These are phyloP conservation scores for Drosophila elegans DNA, from an alignment of 1,140 invertebrate genomes.

Conservation along the genomic window DNA sequence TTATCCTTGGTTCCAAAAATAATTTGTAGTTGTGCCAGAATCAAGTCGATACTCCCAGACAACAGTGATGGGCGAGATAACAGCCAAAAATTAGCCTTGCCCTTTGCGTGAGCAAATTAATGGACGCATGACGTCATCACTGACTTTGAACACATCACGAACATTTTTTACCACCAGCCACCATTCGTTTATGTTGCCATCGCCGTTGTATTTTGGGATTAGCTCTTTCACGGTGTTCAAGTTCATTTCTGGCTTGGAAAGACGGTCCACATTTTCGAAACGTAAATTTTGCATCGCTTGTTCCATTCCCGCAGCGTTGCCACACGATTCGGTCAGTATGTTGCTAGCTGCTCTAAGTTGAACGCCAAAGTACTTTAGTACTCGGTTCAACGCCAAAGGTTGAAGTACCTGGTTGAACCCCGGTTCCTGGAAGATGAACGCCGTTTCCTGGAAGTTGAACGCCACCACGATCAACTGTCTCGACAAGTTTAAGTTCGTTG, in stretches of 20 bases:
- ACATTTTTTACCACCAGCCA: not conserved
- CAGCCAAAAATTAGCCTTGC: slow-evolving; percentile 4
- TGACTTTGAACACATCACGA: not conserved
- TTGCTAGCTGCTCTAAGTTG: no score
- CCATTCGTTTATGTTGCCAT: not conserved
- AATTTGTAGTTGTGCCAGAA: slow-evolving; percentile 1
- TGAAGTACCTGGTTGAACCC: no score
- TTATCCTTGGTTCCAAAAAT: not conserved
- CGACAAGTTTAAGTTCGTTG: no score
- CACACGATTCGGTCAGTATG: no score
- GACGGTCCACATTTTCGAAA: not conserved
- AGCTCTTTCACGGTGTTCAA: slow-evolving; percentile 1
- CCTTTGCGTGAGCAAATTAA: not conserved
- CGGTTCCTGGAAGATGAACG: no score
- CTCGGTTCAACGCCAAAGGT: no score
- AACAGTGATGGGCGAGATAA: not conserved
- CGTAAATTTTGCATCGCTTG: not conserved
- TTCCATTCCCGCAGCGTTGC: not conserved
- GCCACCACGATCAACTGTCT: no score
- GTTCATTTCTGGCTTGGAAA: no score
- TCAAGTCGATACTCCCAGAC: not conserved
- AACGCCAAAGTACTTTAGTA: no score
- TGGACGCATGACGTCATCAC: slow-evolving; percentile 1
- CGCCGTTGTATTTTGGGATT: not conserved
- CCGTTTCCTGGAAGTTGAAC: no score